A percentile compares a stretch with the other conserved stretches of the same genome.
Evolutionary conservation across 1,140 invertebrate species (phyloP).

Genomic region (Neodiprion pinetum): DNA sequence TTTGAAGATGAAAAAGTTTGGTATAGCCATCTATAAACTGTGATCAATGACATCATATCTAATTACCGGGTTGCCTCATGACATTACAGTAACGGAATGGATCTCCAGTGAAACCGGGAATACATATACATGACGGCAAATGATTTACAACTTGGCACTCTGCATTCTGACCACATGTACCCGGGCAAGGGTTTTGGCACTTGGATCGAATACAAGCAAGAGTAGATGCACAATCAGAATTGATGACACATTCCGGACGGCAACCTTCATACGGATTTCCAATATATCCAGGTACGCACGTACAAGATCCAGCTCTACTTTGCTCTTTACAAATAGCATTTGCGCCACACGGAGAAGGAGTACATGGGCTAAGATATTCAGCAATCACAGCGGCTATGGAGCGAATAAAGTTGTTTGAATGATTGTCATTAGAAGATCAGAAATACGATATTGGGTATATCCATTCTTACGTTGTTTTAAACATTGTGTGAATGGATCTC

Average conservation of each 20-base stretch:
- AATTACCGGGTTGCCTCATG: slow-evolving; percentile 20
- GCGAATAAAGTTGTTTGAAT: slow-evolving; percentile 4
- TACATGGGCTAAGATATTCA: slow-evolving; percentile 36
- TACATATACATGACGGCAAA: slow-evolving; percentile 62
- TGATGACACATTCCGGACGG: slow-evolving; percentile 60
- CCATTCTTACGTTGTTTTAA: slow-evolving; percentile 60
- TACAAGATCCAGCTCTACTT: slow-evolving; percentile 59
- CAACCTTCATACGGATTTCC: slow-evolving; percentile 59
- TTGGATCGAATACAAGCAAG: slow-evolving; percentile 62
- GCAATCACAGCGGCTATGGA: slow-evolving; percentile 11
- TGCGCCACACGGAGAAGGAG: slow-evolving; percentile 51
- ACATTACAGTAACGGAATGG: slow-evolving; percentile 48
- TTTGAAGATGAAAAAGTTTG: not conserved
- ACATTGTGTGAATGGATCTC: slow-evolving; percentile 73
- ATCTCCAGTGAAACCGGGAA: slow-evolving; percentile 64
- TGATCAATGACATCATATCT: not conserved
- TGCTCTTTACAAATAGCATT: slow-evolving; percentile 59
- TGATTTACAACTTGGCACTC: slow-evolving; percentile 67
- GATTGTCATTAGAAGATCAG: not conserved
- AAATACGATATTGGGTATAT: not conserved
- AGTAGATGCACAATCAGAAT: slow-evolving; percentile 59
- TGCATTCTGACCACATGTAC: slow-evolving; percentile 65
- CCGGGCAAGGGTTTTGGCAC: slow-evolving; percentile 62
- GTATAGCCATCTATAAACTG: not conserved
- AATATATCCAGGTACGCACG: slow-evolving; percentile 59